Percentiles rank a stretch among this genome's conserved stretches.
Conservation (phyloP, 2,113 vertebrate species). For the Opisthocomus hoazin region DNA sequence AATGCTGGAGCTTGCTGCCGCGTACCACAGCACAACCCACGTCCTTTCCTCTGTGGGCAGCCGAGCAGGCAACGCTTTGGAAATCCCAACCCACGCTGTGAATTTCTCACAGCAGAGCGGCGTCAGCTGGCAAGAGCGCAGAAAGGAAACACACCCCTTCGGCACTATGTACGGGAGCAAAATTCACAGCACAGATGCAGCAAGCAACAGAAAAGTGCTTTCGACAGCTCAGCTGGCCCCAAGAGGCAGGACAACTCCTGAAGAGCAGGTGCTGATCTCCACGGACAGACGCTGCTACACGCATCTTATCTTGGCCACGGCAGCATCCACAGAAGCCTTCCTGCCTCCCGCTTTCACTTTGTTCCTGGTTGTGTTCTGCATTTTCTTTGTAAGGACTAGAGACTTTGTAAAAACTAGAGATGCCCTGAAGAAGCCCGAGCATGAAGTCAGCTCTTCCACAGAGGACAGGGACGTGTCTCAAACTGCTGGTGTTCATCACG, state of each 20-base stretch:
- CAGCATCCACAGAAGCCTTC: not conserved
- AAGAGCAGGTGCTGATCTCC: not conserved
- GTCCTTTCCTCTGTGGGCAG: not conserved
- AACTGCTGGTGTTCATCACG: not conserved
- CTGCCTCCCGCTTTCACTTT: not conserved
- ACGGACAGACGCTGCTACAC: accelerated
- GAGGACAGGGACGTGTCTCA: accelerated
- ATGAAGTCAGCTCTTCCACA: not conserved
- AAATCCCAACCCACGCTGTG: not conserved
- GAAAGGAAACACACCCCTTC: not conserved
- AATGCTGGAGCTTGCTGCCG: not conserved
- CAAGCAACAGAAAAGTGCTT: not conserved
- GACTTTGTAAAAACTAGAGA: not conserved
- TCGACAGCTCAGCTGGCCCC: not conserved
- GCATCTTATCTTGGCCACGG: accelerated
- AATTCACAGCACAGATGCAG: not conserved
- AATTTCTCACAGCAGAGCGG: not conserved
- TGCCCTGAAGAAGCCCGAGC: not conserved
- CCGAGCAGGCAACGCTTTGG: not conserved
- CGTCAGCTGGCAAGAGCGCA: not conserved
- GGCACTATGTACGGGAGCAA: accelerated
- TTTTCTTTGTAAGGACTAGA: not conserved
- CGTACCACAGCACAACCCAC: not conserved
- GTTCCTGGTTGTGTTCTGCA: not conserved
- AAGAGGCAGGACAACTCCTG: not conserved